Evolutionary conservation across 2,797 vertebrate species (phyloP).

Genomic region (Sebastes hubbsi): DNA sequence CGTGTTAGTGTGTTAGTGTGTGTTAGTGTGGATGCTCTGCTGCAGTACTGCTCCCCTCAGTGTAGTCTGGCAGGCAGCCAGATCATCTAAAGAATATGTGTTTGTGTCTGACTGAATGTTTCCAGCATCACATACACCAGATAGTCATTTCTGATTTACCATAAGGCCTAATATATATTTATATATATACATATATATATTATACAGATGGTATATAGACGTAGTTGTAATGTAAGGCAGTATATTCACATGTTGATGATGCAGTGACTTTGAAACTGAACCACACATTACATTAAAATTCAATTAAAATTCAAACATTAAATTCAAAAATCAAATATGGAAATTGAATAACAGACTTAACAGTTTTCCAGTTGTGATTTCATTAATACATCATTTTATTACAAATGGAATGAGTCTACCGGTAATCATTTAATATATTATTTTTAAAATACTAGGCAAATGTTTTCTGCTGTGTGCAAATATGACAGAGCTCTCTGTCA

Average conservation of each 20-base stretch:
- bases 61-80: constrained; percentile 8
- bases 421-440: not conserved
- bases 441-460: not conserved
- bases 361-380: not conserved
- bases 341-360: not conserved
- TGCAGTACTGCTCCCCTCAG: constrained; percentile 32
- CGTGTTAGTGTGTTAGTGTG: not conserved
- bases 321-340: not conserved
- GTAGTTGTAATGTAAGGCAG: not conserved
- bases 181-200: not conserved
- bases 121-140: not conserved
- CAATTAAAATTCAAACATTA: not conserved
- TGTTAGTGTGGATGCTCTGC: not conserved
- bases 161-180: not conserved
- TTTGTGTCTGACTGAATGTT: constrained; percentile 12
- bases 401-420: not conserved
- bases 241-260: not conserved
- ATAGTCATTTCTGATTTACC: not conserved
- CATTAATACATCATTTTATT: not conserved
- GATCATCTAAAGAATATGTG: constrained; percentile 26
- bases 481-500: not conserved
- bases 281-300: not conserved
- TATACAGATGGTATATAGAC: not conserved
- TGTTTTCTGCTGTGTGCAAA: not conserved
- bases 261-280: not conserved